Conservation (phyloP, 2,888 invertebrate species). For the Eupithecia inturbata region DNA sequence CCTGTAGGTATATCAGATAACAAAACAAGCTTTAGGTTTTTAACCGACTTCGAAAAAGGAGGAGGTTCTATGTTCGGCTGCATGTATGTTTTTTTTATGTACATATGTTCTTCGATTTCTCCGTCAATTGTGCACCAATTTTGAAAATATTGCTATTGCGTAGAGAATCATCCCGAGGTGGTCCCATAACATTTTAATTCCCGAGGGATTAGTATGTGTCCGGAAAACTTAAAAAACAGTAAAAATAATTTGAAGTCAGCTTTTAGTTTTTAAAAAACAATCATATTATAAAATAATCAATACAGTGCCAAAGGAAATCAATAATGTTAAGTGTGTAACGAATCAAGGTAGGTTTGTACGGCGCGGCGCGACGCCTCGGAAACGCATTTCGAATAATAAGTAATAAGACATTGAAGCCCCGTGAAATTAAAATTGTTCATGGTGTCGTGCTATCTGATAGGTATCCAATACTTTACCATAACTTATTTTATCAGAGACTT, state of each 20-base stretch:
- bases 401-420: conserved; percentile 5
- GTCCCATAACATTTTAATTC: no score
- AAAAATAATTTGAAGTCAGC: no score
- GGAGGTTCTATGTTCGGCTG: no score
- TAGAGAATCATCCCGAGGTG: no score
- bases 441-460: background rate
- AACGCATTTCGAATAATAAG: conserved; percentile 19
- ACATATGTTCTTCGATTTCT: no score
- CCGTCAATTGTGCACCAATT: no score
- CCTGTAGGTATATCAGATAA: background rate
- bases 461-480: background rate
- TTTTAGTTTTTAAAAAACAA: no score
- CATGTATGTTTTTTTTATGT: no score
- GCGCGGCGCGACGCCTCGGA: background rate
- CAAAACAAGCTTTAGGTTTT: background rate
- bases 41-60: no score
- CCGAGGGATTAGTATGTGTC: no score
- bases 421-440: background rate
- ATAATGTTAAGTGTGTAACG: conserved; percentile 12
- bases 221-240: no score
- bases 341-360: conserved; percentile 14
- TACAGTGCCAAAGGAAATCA: conserved; percentile 2
- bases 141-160: no score
- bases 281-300: background rate
- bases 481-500: background rate